Base-by-base conservation (phyloP, 1,140 invertebrate genomes). In the Antheraea pernyi region DNA sequence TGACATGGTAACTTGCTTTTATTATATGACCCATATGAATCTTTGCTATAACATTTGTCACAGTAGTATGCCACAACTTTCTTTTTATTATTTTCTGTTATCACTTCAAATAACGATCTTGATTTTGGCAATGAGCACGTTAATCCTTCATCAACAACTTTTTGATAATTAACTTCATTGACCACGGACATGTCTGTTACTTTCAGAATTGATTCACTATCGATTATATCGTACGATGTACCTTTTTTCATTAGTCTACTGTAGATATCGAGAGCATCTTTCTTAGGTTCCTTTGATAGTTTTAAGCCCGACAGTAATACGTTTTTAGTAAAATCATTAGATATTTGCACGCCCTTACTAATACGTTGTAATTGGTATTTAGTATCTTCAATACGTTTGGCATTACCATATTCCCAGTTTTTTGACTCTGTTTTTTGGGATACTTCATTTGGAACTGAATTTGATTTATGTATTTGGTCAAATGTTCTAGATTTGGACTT, bases 201-300 rank as follows among this genome's bases (percentile, higher is more conserved):
- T 81, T 81, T 87, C 0, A 91, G 53, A 59, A 91, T 68, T 7
- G 86, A 84, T 81, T 91, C 88, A 70, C 88, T 91, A 3, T 87
- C 86, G 60, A 91, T 88, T 37, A 89, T 69, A n/a, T 78, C 77
- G 68, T 86, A 90, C 7, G 88, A 88, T 37, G 79, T 80, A 67
- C 81, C 85, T 70, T 79, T 83, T 68, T 83, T 84, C 19, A 67
- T 77, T 9, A 85, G 39, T 68, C 72, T 73, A 60, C 67, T 72
- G 59, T 82, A 79, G 30, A 76, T 78, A 19, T 80, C 79, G 22
- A 67, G 67, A 0, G 36, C 36, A 13, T 77, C 70, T 59, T 73
- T 80, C 59, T 77, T 85, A 16, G 80, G 73, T 64, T 78, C 76
- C 46, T 82, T 87, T 59, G 75, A 76, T 65, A 84, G 46, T 75